Base-by-base conservation (phyloP, 2,113 vertebrate genomes). In the Calyptomena viridis region DNA sequence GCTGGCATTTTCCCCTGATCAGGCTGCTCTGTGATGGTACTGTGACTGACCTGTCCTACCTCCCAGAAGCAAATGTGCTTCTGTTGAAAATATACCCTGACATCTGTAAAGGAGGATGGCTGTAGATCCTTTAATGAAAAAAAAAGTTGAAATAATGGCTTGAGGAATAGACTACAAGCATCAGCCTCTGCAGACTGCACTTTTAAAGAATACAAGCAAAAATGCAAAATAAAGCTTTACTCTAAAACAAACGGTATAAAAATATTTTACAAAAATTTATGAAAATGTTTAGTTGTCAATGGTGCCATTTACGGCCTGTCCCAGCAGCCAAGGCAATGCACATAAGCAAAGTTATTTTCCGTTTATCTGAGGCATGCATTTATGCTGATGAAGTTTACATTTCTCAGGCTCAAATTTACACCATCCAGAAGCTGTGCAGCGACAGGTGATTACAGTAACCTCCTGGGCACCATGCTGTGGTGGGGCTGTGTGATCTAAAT, bases 381-480 rank as follows among this genome's bases (percentile, higher is more conserved):
- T 56, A 25, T 14, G 11, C 85, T 58, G 31, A 77, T 1, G 1
- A 76, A 56, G 37, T 86, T 90, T 66, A 68, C n/a, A 50, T 91
- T 93, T 92, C 56, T 77, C 79, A 80, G 33, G 62, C 31, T 89
- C 55, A 55, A 53, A 73, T 80, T 72, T 69, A 30, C 31, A 47
- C 44, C 50, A 67, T 62, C 9, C 39, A 86, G 56, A 55, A 80
- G 47, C 2, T 67, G 20, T n/a, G 35, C 19, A 73, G 63, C 25
- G n/a, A 21, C n/a, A 87, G 23, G 25, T 46, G 72, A 52, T 83
- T 67, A 42, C 50, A 87, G 77, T 33, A 72, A 58, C 27, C 5
- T 63, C 8, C 56, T 18, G 31, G 60, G 49, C 44, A 72, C 27
- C 0, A 0, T 0, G 2, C n/a, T 30, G 3, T 3, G 14, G 27